Evolutionary conservation across 2,797 vertebrate species (phyloP).

Genomic region (Enteromius trimaculatus): DNA sequence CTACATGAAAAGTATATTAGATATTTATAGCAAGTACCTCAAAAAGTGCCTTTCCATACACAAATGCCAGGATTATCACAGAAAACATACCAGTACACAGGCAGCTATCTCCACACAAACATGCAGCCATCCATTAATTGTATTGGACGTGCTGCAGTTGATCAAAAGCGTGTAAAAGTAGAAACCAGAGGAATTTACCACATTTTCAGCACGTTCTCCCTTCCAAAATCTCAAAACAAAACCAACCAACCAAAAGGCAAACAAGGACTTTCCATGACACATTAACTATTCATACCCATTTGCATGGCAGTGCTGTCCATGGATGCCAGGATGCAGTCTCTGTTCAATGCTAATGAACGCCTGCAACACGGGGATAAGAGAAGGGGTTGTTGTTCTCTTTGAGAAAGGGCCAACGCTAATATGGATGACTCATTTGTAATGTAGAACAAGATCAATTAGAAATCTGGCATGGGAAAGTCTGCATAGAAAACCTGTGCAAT

Average conservation of each 20-base stretch:
- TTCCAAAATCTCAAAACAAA: constrained; percentile 64
- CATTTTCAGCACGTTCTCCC: constrained; percentile 9
- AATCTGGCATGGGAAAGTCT: constrained; percentile 64
- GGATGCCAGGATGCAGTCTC: constrained; percentile 71
- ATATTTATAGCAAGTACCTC: background rate
- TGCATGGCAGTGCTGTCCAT: constrained; percentile 63
- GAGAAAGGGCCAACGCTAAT: constrained; percentile 74
- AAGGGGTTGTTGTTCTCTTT: constrained; percentile 66
- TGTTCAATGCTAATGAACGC: constrained; percentile 78
- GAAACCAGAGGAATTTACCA: background rate
- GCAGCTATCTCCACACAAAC: background rate
- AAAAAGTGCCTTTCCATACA: background rate
- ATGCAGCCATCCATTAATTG: constrained; percentile 3
- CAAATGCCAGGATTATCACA: background rate
- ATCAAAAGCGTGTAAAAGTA: background rate
- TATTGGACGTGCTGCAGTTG: background rate
- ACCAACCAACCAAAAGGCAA: constrained; percentile 69
- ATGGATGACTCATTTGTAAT: constrained; percentile 81
- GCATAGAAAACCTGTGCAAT: constrained; percentile 61
- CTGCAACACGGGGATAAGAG: constrained; percentile 77
- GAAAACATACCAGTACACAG: constrained; percentile 1
- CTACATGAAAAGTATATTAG: background rate
- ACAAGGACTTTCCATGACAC: constrained; percentile 63
- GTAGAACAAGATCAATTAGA: constrained; percentile 81
- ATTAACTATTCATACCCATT: constrained; percentile 75